Base-by-base conservation (phyloP, 2,888 invertebrate genomes). In the Harpagoxenus sublaevis region DNA sequence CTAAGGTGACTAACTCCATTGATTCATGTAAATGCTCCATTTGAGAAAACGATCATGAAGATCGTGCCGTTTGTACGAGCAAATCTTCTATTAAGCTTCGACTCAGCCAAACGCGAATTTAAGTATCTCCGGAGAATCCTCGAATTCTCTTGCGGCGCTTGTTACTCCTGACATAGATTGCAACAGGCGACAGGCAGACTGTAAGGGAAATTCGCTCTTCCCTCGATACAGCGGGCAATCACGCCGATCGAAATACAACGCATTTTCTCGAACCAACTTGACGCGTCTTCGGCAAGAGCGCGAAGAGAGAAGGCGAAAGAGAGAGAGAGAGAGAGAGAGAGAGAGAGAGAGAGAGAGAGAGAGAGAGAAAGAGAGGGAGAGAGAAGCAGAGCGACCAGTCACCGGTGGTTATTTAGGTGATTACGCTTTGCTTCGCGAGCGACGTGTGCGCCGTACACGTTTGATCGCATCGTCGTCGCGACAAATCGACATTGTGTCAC, bases 401-500 rank as follows among this genome's bases (percentile, higher is more conserved):
- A 53, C 12, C 62, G 60, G 48, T 39, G 79, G 70, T 70, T 70
- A 70, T 79, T 70, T 70, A 70, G 71, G 60, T 60, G 75, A 82
- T 74, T 73, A 63, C 82, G 42, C 53, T 18, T 53, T 55, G 71
- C 53, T 35, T 82, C 62, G 70, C 74, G 73, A 10, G 60, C 81
- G 81, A 73, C 45, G 70, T 48, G 77, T 18, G 48, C 42, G 12
- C 63, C 75, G 63, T 45, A 10, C 66, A 48, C 66, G 83, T 70
- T 78, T 63, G 62, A 85, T 83, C 82, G 74, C 51, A 66, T 60
- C 66, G 42, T 71, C 68, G 79, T 82, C 71, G 83, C 81, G 86
- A 77, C 87, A 73, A 85, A 84, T 85, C 85, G 86, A 57, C 63
- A 85, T 89, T 88, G 87, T 84, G 85, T 81, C 73, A 66, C 65